phyloP scores from a whole-genome alignment of 2,888 invertebrate genomes.

The Xanthia togata region DNA sequence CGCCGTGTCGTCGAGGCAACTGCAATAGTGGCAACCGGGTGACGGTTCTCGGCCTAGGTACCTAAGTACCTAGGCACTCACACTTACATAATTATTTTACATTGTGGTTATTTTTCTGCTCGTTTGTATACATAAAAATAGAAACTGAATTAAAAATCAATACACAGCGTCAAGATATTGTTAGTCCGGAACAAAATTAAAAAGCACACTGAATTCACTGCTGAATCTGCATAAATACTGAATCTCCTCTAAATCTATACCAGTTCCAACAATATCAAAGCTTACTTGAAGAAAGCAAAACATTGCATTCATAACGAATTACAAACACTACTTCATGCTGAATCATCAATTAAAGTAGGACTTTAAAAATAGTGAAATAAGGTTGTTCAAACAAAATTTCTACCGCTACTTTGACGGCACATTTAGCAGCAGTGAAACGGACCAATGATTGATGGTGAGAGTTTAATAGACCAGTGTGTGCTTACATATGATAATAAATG shows the following conservation, averaged over 20 bases:
- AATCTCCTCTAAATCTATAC: constrained; percentile 10
- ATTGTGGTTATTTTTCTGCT: neutral
- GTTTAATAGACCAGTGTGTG: constrained; percentile 47
- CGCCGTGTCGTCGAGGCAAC: too few species aligned
- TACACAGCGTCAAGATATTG: neutral
- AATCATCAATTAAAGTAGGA: constrained; percentile 52
- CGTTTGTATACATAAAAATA: neutral
- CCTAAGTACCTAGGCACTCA: too few species aligned
- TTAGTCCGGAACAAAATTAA: neutral
- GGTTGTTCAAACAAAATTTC: constrained; percentile 52
- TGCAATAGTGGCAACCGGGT: too few species aligned
- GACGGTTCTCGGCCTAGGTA: too few species aligned
- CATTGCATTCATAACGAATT: constrained; percentile 13
- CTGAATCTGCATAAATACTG: neutral
- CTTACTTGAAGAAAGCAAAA: neutral
- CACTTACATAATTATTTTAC: too few species aligned
- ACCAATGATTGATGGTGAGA: constrained; percentile 62
- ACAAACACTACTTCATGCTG: constrained; percentile 28
- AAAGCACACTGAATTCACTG: too few species aligned
- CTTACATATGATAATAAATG: constrained; percentile 61
- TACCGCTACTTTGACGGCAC: constrained; percentile 19
- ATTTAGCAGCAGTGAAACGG: constrained; percentile 20
- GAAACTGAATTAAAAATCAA: neutral
- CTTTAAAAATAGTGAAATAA: constrained; percentile 25
- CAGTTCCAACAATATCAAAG: neutral